A percentile compares a stretch with the other conserved stretches of the same genome.
These are phyloP conservation scores for Saiga tatarica DNA, from an alignment of 2,113 vertebrate species.

Conservation along the genomic window DNA sequence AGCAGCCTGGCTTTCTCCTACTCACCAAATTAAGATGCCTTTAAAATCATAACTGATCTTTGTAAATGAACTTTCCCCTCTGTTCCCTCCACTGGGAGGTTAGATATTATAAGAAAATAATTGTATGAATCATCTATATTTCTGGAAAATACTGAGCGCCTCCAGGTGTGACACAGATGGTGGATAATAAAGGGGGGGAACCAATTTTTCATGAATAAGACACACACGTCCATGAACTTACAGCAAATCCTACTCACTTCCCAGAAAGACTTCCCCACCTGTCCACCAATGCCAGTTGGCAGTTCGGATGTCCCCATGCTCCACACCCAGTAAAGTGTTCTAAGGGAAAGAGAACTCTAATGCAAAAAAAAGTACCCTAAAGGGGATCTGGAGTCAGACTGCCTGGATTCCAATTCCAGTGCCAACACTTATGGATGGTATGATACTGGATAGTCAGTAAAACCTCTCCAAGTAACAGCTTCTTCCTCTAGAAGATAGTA, in stretches of 20 bases:
- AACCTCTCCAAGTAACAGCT: neutral
- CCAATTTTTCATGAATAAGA: conserved; percentile 28
- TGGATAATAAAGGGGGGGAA: neutral
- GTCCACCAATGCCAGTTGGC: conserved; percentile 22
- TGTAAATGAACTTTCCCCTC: conserved; percentile 42
- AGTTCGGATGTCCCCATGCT: neutral
- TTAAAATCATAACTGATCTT: conserved; percentile 41
- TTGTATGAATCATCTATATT: conserved; percentile 56
- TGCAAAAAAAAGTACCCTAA: neutral
- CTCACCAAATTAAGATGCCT: conserved; percentile 39
- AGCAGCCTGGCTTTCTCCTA: conserved; percentile 38
- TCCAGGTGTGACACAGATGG: conserved; percentile 73
- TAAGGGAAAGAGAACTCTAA: neutral
- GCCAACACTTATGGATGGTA: too few species aligned
- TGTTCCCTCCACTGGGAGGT: neutral
- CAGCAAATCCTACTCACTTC: neutral
- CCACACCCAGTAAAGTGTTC: neutral
- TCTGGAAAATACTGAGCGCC: conserved; percentile 50
- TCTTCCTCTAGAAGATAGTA: neutral
- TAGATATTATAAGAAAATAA: conserved; percentile 41
- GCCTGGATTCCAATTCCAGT: neutral
- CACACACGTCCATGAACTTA: neutral
- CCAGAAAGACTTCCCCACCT: neutral
- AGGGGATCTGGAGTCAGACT: neutral
- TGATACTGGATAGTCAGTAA: neutral